phyloP scores from a whole-genome alignment of 2,113 vertebrate species.

The Odocoileus hemionus region DNA sequence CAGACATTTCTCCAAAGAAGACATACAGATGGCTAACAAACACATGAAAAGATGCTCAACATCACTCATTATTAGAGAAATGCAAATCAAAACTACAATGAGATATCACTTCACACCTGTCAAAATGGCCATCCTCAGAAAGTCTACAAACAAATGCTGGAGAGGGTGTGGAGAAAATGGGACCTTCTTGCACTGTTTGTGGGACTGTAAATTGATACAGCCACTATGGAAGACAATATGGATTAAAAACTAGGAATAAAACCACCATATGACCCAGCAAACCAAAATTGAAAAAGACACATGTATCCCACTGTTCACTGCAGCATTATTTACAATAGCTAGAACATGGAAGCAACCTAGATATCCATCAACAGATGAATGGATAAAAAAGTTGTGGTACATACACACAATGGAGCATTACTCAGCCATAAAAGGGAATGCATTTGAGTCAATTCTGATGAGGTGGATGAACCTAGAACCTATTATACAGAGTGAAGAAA shows the following conservation, averaged over 20 bases:
- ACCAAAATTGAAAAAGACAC: not conserved
- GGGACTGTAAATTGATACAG: not conserved
- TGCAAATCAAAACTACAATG: not conserved
- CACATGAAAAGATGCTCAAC: not conserved
- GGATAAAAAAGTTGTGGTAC: not conserved
- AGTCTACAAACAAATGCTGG: not conserved
- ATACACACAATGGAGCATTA: not conserved
- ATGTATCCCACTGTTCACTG: not conserved
- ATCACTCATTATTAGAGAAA: not conserved
- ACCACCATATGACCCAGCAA: not conserved
- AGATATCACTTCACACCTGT: not conserved
- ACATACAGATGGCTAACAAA: not conserved
- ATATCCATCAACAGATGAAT: not conserved
- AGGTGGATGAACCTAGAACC: not conserved
- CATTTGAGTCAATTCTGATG: not conserved
- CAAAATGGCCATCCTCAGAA: accelerated
- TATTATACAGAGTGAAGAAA: not conserved
- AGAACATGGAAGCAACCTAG: not conserved
- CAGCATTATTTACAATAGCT: not conserved
- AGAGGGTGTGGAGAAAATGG: not conserved
- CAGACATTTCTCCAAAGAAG: not conserved
- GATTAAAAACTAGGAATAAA: not conserved
- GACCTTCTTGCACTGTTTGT: not conserved
- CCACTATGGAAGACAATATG: not conserved
- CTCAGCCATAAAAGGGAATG: not conserved